Conservation (phyloP, 2,113 vertebrate genomes). For the Ageneiosus marmoratus region DNA sequence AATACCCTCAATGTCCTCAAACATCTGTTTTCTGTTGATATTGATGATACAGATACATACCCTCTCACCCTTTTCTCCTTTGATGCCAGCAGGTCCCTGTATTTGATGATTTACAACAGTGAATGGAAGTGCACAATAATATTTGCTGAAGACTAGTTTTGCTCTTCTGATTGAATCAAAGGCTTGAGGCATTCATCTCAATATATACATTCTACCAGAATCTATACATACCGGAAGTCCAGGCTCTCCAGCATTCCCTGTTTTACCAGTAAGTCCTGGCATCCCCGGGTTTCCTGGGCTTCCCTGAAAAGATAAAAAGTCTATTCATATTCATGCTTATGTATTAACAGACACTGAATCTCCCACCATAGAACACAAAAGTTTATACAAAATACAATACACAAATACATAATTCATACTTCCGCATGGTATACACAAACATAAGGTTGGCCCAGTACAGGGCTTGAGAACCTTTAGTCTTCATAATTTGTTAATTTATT, state of each 20-base stretch:
- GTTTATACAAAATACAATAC: slow-evolving; percentile 17
- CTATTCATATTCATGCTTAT: not conserved
- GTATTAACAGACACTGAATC: not conserved
- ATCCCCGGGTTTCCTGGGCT: slow-evolving; percentile 88
- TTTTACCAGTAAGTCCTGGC: slow-evolving; percentile 86
- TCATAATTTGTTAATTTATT: slow-evolving; percentile 38
- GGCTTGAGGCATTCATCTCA: not conserved
- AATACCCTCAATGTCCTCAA: not conserved
- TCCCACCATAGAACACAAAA: not conserved
- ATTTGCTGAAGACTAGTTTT: not conserved
- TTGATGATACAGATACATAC: slow-evolving; percentile 71
- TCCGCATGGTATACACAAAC: slow-evolving; percentile 42
- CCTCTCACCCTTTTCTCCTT: slow-evolving; percentile 96
- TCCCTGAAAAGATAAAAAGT: slow-evolving; percentile 73
- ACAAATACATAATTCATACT: not conserved
- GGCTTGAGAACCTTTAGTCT: slow-evolving; percentile 47
- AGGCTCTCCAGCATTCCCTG: slow-evolving; percentile 87
- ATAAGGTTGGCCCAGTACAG: slow-evolving; percentile 39
- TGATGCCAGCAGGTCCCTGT: slow-evolving; percentile 85
- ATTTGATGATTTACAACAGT: slow-evolving; percentile 51
- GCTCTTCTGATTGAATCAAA: not conserved
- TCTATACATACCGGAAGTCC: slow-evolving; percentile 82
- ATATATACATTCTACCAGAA: not conserved
- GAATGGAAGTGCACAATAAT: not conserved
- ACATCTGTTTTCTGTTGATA: not conserved